phyloP scores from a whole-genome alignment of 2,888 invertebrate genomes.

The Ypsolopha scabrella region DNA sequence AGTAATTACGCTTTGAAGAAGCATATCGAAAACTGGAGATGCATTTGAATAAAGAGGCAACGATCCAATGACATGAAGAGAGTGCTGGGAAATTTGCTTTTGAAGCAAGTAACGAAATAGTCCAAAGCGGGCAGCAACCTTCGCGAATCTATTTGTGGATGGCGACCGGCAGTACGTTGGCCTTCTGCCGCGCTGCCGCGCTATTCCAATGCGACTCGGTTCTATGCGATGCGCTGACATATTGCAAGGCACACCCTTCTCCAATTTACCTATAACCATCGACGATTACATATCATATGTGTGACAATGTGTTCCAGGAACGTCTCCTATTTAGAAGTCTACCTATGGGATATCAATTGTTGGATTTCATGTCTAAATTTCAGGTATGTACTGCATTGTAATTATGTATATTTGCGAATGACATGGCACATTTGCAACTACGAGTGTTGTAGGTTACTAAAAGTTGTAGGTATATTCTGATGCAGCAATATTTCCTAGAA shows the following conservation, averaged over 20 bases:
- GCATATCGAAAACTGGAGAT: neutral
- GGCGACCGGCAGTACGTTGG: constrained; percentile 47
- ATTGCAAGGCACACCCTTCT: constrained; percentile 20
- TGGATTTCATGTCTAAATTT: too few relatives aligned
- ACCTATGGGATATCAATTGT: too few relatives aligned
- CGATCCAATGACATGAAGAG: constrained; percentile 2
- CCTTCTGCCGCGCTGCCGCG: constrained; percentile 49
- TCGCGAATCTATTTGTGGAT: constrained; percentile 55
- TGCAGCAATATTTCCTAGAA: too few relatives aligned
- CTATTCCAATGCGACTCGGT: constrained; percentile 39
- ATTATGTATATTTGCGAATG: too few relatives aligned
- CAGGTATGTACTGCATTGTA: too few relatives aligned
- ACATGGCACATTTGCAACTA: too few relatives aligned
- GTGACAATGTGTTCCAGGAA: neutral
- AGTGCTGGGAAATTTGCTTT: constrained; percentile 22
- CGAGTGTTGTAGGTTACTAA: too few relatives aligned
- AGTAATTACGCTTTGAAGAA: neutral
- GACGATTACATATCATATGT: neutral
- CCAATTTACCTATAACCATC: neutral
- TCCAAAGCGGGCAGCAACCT: constrained; percentile 54
- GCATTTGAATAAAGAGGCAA: neutral
- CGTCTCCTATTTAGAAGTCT: neutral
- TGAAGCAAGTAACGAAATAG: constrained; percentile 34
- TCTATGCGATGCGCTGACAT: constrained; percentile 29
- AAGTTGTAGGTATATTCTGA: too few relatives aligned